phyloP scores from a whole-genome alignment of 2,888 invertebrate species.

The Pseudeuparius sepicola region DNA sequence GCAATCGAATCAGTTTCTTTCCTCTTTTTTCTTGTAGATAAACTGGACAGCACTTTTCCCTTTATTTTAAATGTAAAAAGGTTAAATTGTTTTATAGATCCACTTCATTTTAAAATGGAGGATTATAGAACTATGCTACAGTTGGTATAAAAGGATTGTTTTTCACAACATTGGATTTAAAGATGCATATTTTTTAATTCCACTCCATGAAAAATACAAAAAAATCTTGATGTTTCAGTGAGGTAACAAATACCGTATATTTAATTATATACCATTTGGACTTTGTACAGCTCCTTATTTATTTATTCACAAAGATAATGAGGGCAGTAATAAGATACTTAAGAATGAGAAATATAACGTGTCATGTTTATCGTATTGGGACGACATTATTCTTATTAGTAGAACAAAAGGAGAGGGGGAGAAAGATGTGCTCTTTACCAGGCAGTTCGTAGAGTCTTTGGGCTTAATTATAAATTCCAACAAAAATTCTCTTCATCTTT shows the following conservation, averaged over 20 bases:
- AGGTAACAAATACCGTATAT: conserved; percentile 20
- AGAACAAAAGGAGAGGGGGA: conserved; percentile 8
- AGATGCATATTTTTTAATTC: conserved; percentile 18
- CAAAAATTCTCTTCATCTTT: conserved; percentile 17
- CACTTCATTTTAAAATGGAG: conserved; percentile 27
- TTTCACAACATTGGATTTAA: conserved; percentile 1
- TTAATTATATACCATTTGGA: conserved; percentile 24
- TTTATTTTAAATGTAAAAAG: conserved; percentile 21
- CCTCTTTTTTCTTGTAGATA: conserved; percentile 18
- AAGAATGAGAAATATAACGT: conserved; percentile 17
- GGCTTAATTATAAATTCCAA: conserved; percentile 21
- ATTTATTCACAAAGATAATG: conserved; percentile 26
- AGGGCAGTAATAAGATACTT: conserved; percentile 19
- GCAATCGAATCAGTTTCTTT: conserved; percentile 16
- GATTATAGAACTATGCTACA: conserved; percentile 22
- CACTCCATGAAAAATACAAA: conserved; percentile 18
- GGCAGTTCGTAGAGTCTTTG: no score
- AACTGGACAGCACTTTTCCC: conserved; percentile 14
- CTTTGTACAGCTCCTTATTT: conserved; percentile 22
- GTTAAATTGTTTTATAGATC: conserved; percentile 21
- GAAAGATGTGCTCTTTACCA: conserved; percentile 4
- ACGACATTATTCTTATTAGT: conserved; percentile 21
- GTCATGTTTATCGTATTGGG: conserved; percentile 20
- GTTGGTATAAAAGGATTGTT: conserved; percentile 17
- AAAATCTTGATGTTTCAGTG: conserved; percentile 21